These are phyloP conservation scores for Leucoraja erinaceus DNA, from an alignment of 2,113 vertebrate species.

Conservation along the genomic window DNA sequence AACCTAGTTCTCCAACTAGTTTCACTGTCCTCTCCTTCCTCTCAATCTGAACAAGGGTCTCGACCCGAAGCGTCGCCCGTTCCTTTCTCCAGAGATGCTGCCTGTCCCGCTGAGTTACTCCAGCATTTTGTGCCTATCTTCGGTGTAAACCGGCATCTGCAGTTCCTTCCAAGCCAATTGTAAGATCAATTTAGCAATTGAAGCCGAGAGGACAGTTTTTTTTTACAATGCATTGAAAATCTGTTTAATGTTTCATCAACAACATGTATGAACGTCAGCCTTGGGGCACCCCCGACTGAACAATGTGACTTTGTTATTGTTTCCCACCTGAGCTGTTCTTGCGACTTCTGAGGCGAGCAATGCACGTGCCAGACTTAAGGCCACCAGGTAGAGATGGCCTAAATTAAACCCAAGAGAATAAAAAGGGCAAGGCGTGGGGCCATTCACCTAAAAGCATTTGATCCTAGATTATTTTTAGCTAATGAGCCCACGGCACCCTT, in stretches of 20 bases:
- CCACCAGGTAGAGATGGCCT: neutral
- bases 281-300: constrained; percentile 25
- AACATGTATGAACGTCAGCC: neutral
- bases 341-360: neutral
- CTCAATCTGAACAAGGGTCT: too few species aligned
- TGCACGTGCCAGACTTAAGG: neutral
- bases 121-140: too few species aligned
- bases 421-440: neutral
- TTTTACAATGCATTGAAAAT: neutral
- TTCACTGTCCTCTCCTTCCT: too few species aligned
- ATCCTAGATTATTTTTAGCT: neutral
- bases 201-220: neutral
- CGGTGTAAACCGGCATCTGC: too few species aligned
- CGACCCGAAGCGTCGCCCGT: too few species aligned
- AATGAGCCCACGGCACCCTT: too few species aligned
- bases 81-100: too few species aligned
- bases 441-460: neutral
- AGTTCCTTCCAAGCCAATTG: neutral
- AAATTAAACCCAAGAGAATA: neutral
- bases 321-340: neutral
- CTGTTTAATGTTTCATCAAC: neutral
- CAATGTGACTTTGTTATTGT: constrained; percentile 3
- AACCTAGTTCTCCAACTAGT: too few species aligned
- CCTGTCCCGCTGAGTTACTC: too few species aligned
- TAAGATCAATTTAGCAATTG: neutral